Conservation (phyloP, 2,113 vertebrate species). For the Micronycteris hirsuta region DNA sequence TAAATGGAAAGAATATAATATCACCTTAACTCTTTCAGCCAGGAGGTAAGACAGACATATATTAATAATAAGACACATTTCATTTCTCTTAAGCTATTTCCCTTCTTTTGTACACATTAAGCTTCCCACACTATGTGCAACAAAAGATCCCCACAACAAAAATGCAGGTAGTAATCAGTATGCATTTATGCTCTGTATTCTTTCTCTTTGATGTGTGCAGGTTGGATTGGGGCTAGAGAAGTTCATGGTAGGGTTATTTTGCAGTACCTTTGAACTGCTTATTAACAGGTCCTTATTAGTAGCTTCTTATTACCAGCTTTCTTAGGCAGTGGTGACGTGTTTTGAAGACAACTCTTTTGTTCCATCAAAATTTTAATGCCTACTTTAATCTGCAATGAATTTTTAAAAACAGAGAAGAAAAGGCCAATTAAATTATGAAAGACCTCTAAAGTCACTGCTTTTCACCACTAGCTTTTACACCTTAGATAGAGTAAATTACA, state of each 20-base stretch:
- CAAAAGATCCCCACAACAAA: slow-evolving; percentile 41
- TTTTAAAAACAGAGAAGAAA: slow-evolving; percentile 40
- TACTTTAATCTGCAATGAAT: slow-evolving; percentile 59
- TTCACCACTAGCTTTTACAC: slow-evolving; percentile 12
- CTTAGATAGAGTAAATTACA: slow-evolving; percentile 35
- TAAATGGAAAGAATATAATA: background rate
- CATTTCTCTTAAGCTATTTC: slow-evolving; percentile 35
- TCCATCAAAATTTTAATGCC: slow-evolving; percentile 25
- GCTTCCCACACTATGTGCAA: slow-evolving; percentile 36
- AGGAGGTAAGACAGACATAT: background rate
- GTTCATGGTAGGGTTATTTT: slow-evolving; percentile 18
- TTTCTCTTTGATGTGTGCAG: slow-evolving; percentile 47
- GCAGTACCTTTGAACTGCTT: slow-evolving; percentile 34
- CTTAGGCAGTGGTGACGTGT: slow-evolving; percentile 27
- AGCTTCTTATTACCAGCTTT: slow-evolving; percentile 47
- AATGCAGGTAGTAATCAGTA: slow-evolving; percentile 43
- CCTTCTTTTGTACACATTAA: slow-evolving; percentile 40
- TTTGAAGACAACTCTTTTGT: slow-evolving; percentile 64
- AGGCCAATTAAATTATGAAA: slow-evolving; percentile 66
- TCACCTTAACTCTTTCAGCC: background rate
- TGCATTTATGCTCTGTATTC: background rate
- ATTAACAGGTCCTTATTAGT: slow-evolving; percentile 53
- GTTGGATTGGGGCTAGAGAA: background rate
- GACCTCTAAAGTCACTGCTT: background rate
- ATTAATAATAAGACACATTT: slow-evolving; percentile 32